Evolutionary conservation across 2,888 invertebrate species (phyloP), one percentile per base, ranked within the genome.

Genomic region (Drosophila rubida): DNA sequence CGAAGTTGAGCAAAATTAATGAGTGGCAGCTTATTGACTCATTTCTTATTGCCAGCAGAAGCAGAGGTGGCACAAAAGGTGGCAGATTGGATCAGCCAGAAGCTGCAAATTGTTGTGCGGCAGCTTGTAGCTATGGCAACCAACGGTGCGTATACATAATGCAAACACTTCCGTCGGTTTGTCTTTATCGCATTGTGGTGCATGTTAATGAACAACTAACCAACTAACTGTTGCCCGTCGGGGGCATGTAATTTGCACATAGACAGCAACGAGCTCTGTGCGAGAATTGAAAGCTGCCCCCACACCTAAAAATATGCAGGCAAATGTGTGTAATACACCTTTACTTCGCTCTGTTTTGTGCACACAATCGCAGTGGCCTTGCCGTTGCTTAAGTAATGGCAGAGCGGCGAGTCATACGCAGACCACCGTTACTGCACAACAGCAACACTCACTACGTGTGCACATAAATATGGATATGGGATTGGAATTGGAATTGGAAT

Each of bases 111-210:
- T 41, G 46, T 25, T 53, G 23, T 48, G 9, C 22, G 27, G 6
- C 14, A 14, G 22, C 32, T 16, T 8, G 14, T 37, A 37, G 35
- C 35, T 5, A 22, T 14, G 27, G 9, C 30, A 14, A 49, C 14
- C 74, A 62, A 67, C 59, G 13, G 35, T 78, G 86, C 81, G 81
- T 81, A 81, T 85, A 55, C 55, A 46, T 82, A 75, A 85, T 66
- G 61, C 22, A 30, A 50, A 25, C 45, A 59, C 48, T 59, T 62
- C 62, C 68, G 46, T 59, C 62, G 35, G 39, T 22, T 79, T 67
- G 78, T 48, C 32, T 42, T 46, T 32, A 42, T 27, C 54, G 48
- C 51, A 54, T 46, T 72, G 60, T 46, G 35, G 22, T 54, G 73
- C 74, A 64, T 78, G 75, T 55, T 78, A 69, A 65, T 64, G 69